These are phyloP conservation scores for Protonibea diacanthus DNA, from an alignment of 2,797 vertebrate genomes.

Conservation along the genomic window DNA sequence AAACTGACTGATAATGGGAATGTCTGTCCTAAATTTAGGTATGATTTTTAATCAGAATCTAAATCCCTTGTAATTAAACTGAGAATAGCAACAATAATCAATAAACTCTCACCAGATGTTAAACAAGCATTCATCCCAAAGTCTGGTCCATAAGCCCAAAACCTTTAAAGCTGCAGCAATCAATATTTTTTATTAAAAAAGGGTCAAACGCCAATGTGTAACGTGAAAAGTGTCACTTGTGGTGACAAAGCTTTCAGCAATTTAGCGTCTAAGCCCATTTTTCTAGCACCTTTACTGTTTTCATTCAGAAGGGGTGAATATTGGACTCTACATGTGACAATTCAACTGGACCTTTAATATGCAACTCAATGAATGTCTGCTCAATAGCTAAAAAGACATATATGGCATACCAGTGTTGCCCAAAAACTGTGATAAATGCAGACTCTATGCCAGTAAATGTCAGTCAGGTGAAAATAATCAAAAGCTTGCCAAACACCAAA, in stretches of 20 bases:
- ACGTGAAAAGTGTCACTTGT: background rate
- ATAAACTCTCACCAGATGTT: slow-evolving; percentile 1
- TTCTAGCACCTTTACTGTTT: background rate
- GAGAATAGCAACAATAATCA: background rate
- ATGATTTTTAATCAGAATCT: background rate
- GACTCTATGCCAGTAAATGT: too few species aligned
- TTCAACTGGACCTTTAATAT: too few species aligned
- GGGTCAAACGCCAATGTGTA: background rate
- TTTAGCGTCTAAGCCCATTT: background rate
- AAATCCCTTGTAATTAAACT: background rate
- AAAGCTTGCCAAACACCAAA: too few species aligned
- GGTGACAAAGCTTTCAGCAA: background rate
- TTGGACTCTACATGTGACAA: too few species aligned
- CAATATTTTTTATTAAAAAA: background rate
- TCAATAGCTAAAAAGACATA: too few species aligned
- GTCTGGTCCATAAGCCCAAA: background rate
- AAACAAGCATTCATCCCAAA: background rate
- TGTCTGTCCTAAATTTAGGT: background rate
- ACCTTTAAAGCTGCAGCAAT: background rate
- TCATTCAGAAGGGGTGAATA: too few species aligned
- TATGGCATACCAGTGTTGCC: too few species aligned
- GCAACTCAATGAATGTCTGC: too few species aligned
- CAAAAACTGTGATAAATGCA: too few species aligned
- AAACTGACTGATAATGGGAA: background rate
- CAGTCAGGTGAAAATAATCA: too few species aligned